These are phyloP conservation scores for Tetramorium alpestre DNA, from an alignment of 1,140 invertebrate genomes.

Conservation along the genomic window DNA sequence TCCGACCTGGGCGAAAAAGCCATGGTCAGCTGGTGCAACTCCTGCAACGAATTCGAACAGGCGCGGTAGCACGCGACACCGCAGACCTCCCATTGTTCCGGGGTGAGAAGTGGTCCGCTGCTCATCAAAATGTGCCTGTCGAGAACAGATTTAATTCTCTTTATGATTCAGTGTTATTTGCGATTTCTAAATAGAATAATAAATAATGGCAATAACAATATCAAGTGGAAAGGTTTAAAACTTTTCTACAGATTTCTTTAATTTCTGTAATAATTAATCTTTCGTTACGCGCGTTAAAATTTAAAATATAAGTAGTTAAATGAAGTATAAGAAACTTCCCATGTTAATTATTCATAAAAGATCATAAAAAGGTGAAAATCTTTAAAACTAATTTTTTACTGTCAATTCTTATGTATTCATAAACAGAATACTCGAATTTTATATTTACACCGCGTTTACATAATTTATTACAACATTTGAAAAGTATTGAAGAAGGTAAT, in stretches of 20 bases:
- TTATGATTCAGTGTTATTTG: background rate
- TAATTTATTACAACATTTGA: too few species aligned
- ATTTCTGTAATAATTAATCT: background rate
- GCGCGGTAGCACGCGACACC: conserved; percentile 92
- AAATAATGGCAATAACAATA: background rate
- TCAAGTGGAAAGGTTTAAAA: background rate
- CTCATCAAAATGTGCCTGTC: conserved; percentile 93
- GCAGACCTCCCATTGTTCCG: conserved; percentile 94
- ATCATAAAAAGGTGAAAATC: too few species aligned
- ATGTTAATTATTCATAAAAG: too few species aligned
- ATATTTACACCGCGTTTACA: too few species aligned
- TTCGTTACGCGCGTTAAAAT: too few species aligned
- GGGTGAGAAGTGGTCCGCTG: conserved; percentile 92
- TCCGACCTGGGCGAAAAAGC: conserved; percentile 96
- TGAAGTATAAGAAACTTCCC: too few species aligned
- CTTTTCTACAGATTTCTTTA: background rate
- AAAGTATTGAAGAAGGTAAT: too few species aligned
- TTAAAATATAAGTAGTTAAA: too few species aligned
- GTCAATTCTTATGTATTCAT: too few species aligned
- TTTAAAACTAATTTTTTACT: too few species aligned
- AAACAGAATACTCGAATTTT: too few species aligned
- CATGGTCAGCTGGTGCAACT: conserved; percentile 93
- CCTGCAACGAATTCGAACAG: conserved; percentile 93
- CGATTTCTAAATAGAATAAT: background rate
- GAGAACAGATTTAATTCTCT: conserved; percentile 22